phyloP scores from a whole-genome alignment of 2,888 invertebrate species.

The Epinotia nisella region DNA sequence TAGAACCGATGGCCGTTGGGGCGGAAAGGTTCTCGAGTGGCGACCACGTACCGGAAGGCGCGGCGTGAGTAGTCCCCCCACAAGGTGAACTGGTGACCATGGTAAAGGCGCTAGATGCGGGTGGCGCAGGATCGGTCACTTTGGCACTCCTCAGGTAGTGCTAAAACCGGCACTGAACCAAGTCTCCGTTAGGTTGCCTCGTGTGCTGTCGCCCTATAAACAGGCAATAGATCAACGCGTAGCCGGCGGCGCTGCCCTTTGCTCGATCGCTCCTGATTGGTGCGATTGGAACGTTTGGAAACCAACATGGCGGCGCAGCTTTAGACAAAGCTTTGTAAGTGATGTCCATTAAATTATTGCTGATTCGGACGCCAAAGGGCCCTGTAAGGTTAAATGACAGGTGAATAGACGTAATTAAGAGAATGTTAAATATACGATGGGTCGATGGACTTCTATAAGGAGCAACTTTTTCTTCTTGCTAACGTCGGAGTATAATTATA shows the following conservation, averaged over 20 bases:
- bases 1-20: too few relatives aligned
- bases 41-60: too few relatives aligned
- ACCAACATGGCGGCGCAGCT: constrained; percentile 24
- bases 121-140: too few relatives aligned
- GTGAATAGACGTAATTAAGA: constrained; percentile 18
- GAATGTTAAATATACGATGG: constrained; percentile 8
- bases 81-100: too few relatives aligned
- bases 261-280: constrained; percentile 31
- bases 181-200: neutral
- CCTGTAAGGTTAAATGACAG: constrained; percentile 15
- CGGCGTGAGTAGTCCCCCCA: too few relatives aligned
- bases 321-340: neutral
- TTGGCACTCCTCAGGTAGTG: too few relatives aligned
- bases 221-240: constrained; percentile 35
- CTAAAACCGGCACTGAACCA: too few relatives aligned
- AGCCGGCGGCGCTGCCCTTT: constrained; percentile 36
- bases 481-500: too few relatives aligned
- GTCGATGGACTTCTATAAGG: neutral
- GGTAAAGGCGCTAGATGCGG: too few relatives aligned
- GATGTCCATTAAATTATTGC: constrained; percentile 24
- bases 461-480: neutral
- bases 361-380: constrained; percentile 23
- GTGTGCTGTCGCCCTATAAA: constrained; percentile 9
- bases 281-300: constrained; percentile 30
- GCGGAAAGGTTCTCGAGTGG: too few relatives aligned